Conservation (phyloP, 2,113 vertebrate genomes). For the Cavia aperea region DNA sequence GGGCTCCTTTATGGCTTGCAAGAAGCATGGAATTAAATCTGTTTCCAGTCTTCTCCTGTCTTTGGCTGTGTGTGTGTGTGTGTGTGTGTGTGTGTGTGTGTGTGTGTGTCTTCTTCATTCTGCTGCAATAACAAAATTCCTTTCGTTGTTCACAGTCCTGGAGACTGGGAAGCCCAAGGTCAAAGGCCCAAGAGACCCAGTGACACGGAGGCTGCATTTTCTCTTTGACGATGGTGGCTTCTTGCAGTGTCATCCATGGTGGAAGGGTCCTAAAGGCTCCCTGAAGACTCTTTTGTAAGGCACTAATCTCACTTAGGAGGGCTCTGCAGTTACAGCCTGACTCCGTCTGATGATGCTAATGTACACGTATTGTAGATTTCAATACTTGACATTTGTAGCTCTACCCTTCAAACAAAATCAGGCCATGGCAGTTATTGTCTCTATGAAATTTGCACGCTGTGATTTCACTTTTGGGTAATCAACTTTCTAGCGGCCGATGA, state of each 20-base stretch:
- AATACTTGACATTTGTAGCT: not conserved
- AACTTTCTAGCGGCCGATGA: not conserved
- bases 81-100: not conserved
- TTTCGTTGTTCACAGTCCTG: not conserved
- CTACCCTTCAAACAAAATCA: not conserved
- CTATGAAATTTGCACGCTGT: slow-evolving; percentile 47
- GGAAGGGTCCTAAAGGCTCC: not conserved
- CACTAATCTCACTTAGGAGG: not conserved
- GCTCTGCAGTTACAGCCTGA: not conserved
- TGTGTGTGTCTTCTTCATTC: not conserved
- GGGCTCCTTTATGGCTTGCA: slow-evolving; percentile 46
- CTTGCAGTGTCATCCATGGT: not conserved
- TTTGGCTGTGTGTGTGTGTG: not conserved
- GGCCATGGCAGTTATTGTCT: not conserved
- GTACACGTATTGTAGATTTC: not conserved
- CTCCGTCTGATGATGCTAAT: not conserved
- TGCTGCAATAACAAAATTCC: not conserved
- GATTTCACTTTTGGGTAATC: slow-evolving; percentile 53
- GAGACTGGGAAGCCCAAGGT: not conserved
- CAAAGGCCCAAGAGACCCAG: not conserved
- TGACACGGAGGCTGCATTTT: not conserved
- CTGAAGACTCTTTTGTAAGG: not conserved
- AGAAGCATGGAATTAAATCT: slow-evolving; percentile 59
- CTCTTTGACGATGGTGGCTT: not conserved
- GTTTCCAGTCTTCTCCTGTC: not conserved